These are phyloP conservation scores for Megalopta genalis DNA, from an alignment of 1,140 invertebrate species.

Conservation along the genomic window DNA sequence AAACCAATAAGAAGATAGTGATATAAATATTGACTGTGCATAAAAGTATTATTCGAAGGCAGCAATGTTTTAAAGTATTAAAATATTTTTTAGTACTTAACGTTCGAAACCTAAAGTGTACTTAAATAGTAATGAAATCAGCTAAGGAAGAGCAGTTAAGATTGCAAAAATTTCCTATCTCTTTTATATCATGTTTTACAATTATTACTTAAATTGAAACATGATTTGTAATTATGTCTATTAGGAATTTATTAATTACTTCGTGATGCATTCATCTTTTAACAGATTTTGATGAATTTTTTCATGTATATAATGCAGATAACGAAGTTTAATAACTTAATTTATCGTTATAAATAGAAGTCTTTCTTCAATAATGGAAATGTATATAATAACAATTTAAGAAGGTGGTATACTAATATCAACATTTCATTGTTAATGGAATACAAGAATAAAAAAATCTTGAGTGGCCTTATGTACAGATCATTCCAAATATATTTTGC, in stretches of 20 bases:
- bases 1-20: slow-evolving; percentile 17
- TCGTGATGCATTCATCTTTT: slow-evolving; percentile 11
- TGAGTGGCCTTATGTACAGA: slow-evolving; percentile 56
- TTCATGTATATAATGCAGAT: slow-evolving; percentile 51
- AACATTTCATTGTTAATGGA: slow-evolving; percentile 37
- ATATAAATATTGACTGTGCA: slow-evolving; percentile 42
- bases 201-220: slow-evolving; percentile 13
- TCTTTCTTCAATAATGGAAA: slow-evolving; percentile 26
- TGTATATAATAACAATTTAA: slow-evolving; percentile 44
- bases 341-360: slow-evolving; percentile 29
- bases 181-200: slow-evolving; percentile 16
- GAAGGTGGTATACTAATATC: slow-evolving; percentile 39
- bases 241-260: slow-evolving; percentile 8
- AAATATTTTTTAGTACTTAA: slow-evolving; percentile 45
- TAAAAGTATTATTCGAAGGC: slow-evolving; percentile 52
- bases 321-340: slow-evolving; percentile 42
- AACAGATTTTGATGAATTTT: slow-evolving; percentile 26
- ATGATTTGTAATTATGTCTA: slow-evolving; percentile 3
- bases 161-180: slow-evolving; percentile 5
- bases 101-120: slow-evolving; percentile 51
- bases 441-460: slow-evolving; percentile 24
- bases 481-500: slow-evolving; percentile 62
- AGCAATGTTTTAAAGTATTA: slow-evolving; percentile 54
- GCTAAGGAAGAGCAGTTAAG: background rate
- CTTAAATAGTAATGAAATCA: slow-evolving; percentile 38